phyloP scores from a whole-genome alignment of 2,797 vertebrate genomes.

The Manis javanica region DNA sequence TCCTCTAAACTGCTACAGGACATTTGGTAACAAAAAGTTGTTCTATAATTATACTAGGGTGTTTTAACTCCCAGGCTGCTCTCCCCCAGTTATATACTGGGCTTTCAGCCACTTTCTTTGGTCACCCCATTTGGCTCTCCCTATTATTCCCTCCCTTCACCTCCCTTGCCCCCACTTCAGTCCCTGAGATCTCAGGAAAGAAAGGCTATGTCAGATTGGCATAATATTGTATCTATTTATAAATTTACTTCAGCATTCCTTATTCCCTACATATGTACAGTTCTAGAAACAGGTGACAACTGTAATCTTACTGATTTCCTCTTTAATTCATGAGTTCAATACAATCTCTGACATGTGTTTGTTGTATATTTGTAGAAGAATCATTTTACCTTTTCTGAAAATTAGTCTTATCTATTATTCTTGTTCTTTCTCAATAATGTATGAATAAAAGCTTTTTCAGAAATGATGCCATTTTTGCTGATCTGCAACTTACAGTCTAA shows the following conservation, averaged over 20 bases:
- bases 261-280: neutral
- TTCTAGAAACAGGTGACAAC: neutral
- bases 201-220: neutral
- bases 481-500: neutral
- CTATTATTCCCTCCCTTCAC: neutral
- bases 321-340: neutral
- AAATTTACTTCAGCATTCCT: constrained; percentile 14
- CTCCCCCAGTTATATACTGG: neutral
- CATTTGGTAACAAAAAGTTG: neutral
- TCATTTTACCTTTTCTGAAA: neutral
- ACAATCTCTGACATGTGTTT: neutral
- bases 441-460: constrained; percentile 5
- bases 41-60: neutral
- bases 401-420: neutral
- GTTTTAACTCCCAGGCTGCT: neutral
- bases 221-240: neutral
- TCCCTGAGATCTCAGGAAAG: neutral
- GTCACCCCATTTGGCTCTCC: neutral
- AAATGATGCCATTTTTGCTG: neutral
- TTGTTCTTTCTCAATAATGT: neutral
- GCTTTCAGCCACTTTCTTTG: neutral
- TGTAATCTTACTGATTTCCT: neutral
- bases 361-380: neutral
- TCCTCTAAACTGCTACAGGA: neutral
- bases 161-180: neutral